A percentile compares a stretch with the other conserved stretches of the same genome.
These are phyloP conservation scores for Glaucidium brasilianum DNA, from an alignment of 2,113 vertebrate species.

Conservation along the genomic window DNA sequence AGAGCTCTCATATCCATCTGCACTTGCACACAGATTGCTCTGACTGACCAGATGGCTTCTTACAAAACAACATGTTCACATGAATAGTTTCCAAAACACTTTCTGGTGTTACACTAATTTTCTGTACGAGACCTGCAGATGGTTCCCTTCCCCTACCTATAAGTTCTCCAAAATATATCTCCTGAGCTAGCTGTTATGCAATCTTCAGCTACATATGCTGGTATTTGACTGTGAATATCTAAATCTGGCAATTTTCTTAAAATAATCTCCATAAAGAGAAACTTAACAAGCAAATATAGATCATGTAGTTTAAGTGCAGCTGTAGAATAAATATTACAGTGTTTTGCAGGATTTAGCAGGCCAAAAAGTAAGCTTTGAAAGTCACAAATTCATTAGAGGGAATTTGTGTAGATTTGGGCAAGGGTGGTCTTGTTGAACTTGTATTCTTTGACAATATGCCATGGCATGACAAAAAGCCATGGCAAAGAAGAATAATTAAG, in stretches of 20 bases:
- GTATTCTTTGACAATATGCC: not conserved
- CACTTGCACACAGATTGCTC: not conserved
- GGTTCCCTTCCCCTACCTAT: conserved; percentile 30
- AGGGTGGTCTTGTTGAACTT: not conserved
- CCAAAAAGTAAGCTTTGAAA: not conserved
- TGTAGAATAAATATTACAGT: conserved; percentile 27
- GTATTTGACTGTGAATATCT: not conserved
- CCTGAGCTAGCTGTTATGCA: not conserved
- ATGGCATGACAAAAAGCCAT: not conserved
- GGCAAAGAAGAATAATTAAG: not conserved
- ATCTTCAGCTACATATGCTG: not conserved
- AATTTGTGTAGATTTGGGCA: not conserved
- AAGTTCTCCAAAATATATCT: not conserved
- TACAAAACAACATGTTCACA: conserved; percentile 13
- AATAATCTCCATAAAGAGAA: conserved; percentile 25
- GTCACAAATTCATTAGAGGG: not conserved
- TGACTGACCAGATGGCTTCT: conserved; percentile 30
- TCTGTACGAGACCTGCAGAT: conserved; percentile 24
- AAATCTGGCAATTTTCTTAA: conserved; percentile 31
- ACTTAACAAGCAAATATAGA: conserved; percentile 16
- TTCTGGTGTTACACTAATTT: not conserved
- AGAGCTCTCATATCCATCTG: not conserved
- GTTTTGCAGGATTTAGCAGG: not conserved
- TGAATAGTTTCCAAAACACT: not conserved
- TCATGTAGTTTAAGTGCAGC: not conserved